phyloP scores from a whole-genome alignment of 2,113 vertebrate species.

The Mustela nigripes region DNA sequence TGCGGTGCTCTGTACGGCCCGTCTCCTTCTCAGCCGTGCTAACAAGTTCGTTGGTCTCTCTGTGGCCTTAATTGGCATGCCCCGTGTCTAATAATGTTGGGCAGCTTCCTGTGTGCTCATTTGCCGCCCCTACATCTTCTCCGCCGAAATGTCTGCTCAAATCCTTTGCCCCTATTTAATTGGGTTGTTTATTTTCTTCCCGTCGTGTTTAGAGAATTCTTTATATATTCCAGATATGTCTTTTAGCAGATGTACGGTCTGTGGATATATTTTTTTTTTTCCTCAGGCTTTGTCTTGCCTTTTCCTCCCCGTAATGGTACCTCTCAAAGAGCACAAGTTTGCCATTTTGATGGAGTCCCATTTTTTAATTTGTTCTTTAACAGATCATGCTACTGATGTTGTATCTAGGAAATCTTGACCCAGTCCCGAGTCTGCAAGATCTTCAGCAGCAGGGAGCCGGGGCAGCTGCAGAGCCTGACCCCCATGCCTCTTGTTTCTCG shows the following conservation, averaged over 20 bases:
- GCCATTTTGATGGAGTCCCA: not conserved
- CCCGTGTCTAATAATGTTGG: not conserved
- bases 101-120: not conserved
- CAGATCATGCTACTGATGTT: not conserved
- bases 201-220: not conserved
- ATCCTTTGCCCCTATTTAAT: not conserved
- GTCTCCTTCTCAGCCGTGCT: fast-evolving
- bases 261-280: not conserved
- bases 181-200: not conserved
- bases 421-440: not conserved
- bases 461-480: no score
- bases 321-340: not conserved
- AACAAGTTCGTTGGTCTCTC: not conserved
- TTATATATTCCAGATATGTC: not conserved
- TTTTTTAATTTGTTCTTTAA: not conserved
- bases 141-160: not conserved
- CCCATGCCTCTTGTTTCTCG: not conserved
- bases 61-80: not conserved
- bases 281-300: not conserved
- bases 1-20: fast-evolving
- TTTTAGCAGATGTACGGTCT: not conserved
- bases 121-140: not conserved
- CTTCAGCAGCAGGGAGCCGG: fast-evolving
- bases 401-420: not conserved
- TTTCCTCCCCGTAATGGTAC: not conserved